Percentiles rank a stretch among this genome's conserved stretches.
Evolutionary conservation across 1,140 invertebrate genomes (phyloP).

Genomic region (Lerema accius): DNA sequence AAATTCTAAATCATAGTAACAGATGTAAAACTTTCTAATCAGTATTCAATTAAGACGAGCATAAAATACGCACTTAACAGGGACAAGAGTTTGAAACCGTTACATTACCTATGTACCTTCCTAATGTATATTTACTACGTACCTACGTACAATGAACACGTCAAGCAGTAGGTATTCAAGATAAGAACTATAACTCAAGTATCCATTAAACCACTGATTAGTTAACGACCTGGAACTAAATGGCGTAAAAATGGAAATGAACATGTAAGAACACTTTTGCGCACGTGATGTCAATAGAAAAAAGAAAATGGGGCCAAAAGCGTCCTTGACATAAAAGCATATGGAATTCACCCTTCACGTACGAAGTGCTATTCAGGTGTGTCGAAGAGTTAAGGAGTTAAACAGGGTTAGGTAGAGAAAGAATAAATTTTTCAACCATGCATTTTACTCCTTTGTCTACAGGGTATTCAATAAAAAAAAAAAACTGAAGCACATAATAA

Average conservation of each 20-base stretch:
- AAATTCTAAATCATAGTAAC: too few relatives aligned
- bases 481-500: too few relatives aligned
- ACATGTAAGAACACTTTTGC: slow-evolving; percentile 48
- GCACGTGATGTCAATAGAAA: slow-evolving; percentile 56
- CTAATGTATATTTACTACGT: too few relatives aligned
- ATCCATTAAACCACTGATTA: slow-evolving; percentile 31
- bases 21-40: too few relatives aligned
- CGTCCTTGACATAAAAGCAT: slow-evolving; percentile 45
- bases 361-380: slow-evolving; percentile 15
- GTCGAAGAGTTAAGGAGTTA: not conserved
- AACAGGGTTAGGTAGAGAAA: not conserved
- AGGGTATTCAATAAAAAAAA: too few relatives aligned
- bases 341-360: slow-evolving; percentile 40
- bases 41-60: too few relatives aligned
- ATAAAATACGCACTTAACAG: too few relatives aligned
- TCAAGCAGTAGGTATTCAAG: not conserved
- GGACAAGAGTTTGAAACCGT: too few relatives aligned
- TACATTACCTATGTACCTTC: too few relatives aligned
- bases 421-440: not conserved
- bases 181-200: slow-evolving; percentile 20
- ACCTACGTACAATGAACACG: not conserved
- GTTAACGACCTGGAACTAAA: slow-evolving; percentile 39
- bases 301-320: slow-evolving; percentile 37
- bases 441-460: too few relatives aligned
- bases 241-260: slow-evolving; percentile 40